Evolutionary conservation across 2,888 invertebrate species (phyloP).

Genomic region (Lumbricus terrestris): DNA sequence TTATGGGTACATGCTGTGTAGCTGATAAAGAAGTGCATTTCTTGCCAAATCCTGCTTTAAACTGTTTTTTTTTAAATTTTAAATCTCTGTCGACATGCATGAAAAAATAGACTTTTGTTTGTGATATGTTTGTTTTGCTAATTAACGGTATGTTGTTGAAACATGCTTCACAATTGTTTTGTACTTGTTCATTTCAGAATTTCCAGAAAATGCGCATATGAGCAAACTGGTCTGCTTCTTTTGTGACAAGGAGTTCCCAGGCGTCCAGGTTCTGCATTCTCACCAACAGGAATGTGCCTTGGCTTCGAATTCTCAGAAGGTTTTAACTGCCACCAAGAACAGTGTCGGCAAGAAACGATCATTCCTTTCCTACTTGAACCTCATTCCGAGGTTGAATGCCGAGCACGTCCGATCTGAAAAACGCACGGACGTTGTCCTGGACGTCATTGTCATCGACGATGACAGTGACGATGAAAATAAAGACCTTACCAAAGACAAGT

Average conservation of each 20-base stretch:
- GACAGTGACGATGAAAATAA: background rate
- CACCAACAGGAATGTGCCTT: background rate
- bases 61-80: background rate
- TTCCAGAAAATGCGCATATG: background rate
- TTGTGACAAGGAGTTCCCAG: background rate
- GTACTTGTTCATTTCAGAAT: background rate
- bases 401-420: background rate
- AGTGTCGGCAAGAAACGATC: background rate
- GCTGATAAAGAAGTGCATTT: background rate
- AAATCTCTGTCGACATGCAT: background rate
- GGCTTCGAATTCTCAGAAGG: background rate
- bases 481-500: background rate
- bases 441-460: slow-evolving; percentile 4
- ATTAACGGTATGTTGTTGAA: background rate
- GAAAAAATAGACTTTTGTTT: background rate
- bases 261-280: background rate
- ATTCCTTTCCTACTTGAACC: background rate
- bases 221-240: slow-evolving; percentile 5
- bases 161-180: background rate
- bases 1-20: background rate
- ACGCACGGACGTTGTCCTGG: background rate
- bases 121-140: background rate
- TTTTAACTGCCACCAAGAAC: background rate
- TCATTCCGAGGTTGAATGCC: background rate
- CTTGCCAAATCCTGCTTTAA: background rate